These are phyloP conservation scores for Microctonus aethiopoides DNA, from an alignment of 2,888 invertebrate species.

Conservation along the genomic window DNA sequence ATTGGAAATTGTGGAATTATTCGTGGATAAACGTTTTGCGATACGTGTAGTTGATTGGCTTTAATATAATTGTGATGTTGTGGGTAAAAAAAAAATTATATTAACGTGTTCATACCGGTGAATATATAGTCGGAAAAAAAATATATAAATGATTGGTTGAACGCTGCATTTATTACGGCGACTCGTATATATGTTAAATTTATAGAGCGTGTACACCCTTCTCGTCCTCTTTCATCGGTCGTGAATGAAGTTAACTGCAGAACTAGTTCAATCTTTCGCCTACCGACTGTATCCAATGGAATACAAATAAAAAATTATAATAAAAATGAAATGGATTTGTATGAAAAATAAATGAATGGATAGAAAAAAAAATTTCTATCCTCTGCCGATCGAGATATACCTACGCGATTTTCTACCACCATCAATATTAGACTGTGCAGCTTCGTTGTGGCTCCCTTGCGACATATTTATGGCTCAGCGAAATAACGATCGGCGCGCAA, in stretches of 20 bases:
- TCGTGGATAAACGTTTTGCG: not conserved
- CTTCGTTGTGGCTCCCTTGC: conserved; percentile 18
- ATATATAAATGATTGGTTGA: not conserved
- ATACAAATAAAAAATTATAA: not conserved
- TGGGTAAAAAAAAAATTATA: not conserved
- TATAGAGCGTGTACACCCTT: conserved; percentile 13
- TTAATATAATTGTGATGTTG: not conserved
- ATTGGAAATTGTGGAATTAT: not conserved
- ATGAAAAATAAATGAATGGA: not conserved
- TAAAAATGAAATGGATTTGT: not conserved
- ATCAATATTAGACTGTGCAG: conserved; percentile 22
- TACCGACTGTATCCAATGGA: not conserved
- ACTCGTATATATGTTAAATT: conserved; percentile 1
- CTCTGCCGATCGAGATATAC: conserved; percentile 40
- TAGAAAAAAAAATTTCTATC: conserved; percentile 27
- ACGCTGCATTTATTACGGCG: conserved; percentile 14
- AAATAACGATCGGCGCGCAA: conserved; percentile 48
- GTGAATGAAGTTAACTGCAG: conserved; percentile 20
- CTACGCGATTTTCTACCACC: conserved; percentile 42
- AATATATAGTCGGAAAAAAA: not conserved
- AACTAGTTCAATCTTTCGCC: conserved; percentile 15
- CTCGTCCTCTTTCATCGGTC: conserved; percentile 6
- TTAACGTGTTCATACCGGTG: no score
- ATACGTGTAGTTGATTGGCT: not conserved
- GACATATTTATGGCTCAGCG: conserved; percentile 47